Percentiles rank a stretch among this genome's conserved stretches.
Evolutionary conservation across 2,113 vertebrate genomes (phyloP).

Genomic region (Amphiprion percula): DNA sequence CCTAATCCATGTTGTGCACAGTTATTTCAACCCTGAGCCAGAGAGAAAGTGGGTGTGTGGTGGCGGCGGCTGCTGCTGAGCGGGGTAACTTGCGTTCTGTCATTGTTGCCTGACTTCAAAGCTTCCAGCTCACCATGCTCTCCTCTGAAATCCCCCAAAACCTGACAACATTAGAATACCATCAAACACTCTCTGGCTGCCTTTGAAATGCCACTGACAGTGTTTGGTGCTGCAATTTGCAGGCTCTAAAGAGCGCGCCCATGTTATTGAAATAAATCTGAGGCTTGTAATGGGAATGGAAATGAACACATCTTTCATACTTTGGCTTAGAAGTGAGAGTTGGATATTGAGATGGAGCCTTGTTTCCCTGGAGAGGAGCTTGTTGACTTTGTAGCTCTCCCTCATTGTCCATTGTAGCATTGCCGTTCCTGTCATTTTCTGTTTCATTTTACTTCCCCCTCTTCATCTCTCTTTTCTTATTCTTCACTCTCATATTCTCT

Average conservation of each 20-base stretch:
- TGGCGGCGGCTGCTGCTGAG: slow-evolving; percentile 38
- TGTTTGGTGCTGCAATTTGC: slow-evolving; percentile 81
- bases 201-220: slow-evolving; percentile 83
- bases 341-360: slow-evolving; percentile 65
- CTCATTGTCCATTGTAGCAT: slow-evolving; percentile 37
- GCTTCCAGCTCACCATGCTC: slow-evolving; percentile 63
- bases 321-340: slow-evolving; percentile 70
- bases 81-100: slow-evolving; percentile 57
- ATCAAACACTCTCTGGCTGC: slow-evolving; percentile 78
- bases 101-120: slow-evolving; percentile 84
- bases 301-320: slow-evolving; percentile 81
- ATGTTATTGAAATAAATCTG: slow-evolving; percentile 84
- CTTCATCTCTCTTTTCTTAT: slow-evolving; percentile 3
- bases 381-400: slow-evolving; percentile 70
- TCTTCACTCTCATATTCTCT: slow-evolving; percentile 4
- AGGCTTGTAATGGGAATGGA: slow-evolving; percentile 81
- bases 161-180: slow-evolving; percentile 83
- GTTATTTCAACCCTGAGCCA: slow-evolving; percentile 70
- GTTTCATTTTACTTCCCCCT: not conserved
- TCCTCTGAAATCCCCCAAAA: slow-evolving; percentile 69
- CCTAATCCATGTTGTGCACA: slow-evolving; percentile 74
- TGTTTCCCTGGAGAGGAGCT: slow-evolving; percentile 63
- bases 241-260: slow-evolving; percentile 68
- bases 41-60: slow-evolving; percentile 44
- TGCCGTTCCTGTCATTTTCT: slow-evolving; percentile 31